Conservation (phyloP, 2,888 invertebrate species). For the Clunio marinus region DNA sequence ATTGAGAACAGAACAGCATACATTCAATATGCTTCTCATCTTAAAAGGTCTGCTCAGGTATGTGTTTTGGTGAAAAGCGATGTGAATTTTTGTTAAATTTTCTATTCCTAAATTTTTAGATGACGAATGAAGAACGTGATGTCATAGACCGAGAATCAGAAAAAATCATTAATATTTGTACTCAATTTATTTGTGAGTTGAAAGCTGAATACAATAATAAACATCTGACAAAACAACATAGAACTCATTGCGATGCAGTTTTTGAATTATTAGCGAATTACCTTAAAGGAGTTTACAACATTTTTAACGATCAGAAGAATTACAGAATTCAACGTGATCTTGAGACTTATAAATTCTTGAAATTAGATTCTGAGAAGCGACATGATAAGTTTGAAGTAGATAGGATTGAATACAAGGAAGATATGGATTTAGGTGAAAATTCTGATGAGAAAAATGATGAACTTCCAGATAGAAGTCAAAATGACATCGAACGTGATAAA, state of each 20-base stretch:
- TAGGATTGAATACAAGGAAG: conserved; percentile 29
- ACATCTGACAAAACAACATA: conserved; percentile 60
- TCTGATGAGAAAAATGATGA: conserved; percentile 40
- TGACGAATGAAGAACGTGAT: conserved; percentile 82
- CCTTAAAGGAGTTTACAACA: conserved; percentile 77
- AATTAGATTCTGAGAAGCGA: conserved; percentile 55
- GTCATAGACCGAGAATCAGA: conserved; percentile 83
- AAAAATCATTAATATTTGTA: conserved; percentile 76
- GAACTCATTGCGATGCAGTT: conserved; percentile 73
- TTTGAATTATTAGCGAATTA: conserved; percentile 72
- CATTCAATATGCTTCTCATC: conserved; percentile 71
- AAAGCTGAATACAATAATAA: conserved; percentile 59
- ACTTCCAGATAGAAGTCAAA: conserved; percentile 27
- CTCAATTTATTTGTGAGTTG: conserved; percentile 70
- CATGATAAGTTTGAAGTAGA: background rate
- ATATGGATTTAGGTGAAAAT: conserved; percentile 27
- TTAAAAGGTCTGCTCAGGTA: conserved; percentile 58
- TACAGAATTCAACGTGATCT: conserved; percentile 79
- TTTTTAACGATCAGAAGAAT: conserved; percentile 84
- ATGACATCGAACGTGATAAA: conserved; percentile 40
- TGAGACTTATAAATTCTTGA: conserved; percentile 75
- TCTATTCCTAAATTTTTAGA: conserved; percentile 45
- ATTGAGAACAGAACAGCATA: conserved; percentile 81
- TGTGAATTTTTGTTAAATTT: background rate
- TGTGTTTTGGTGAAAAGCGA: background rate